Evolutionary conservation across 2,888 invertebrate genomes (phyloP), one percentile per base, ranked within the genome.

Genomic region (Thysanoteuthis rhombus): DNA sequence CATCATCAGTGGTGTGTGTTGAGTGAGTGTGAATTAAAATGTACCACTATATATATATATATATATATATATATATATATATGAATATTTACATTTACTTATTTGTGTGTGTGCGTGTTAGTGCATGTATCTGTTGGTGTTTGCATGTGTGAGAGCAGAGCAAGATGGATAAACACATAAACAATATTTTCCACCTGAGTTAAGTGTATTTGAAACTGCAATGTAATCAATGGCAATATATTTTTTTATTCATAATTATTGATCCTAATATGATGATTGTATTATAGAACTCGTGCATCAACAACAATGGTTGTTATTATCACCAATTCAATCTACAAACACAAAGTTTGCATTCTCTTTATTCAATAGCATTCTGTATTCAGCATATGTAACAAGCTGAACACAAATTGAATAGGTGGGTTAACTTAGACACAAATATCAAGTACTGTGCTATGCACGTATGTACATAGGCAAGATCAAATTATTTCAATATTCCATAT

Each of bases 251-350:
- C 16, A 75, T 75, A 75, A 75, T 75, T 75, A 75, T 75, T 75
- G 75, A 75, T 75, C 75, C 12, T n/a, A 75, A 75, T 75, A 75
- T 75, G n/a, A 75, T n/a, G 75, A n/a, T 75, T 75, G 75, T n/a
- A 75, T 75, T 75, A 16, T 75, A n/a, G 12, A 75, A 75, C 75
- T 75, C 75, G 8, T 12, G 75, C 75, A n/a, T 75, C n/a, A 12
- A 75, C 75, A 75, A 75, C 75, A 75, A 75, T 75, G 75, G n/a
- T n/a, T 75, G 75, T 75, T 75, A 75, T 75, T 75, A 75, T 75
- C 75, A 75, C n/a, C 36, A 75, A 75, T 36, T 75, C n/a, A 16
- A 75, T 75, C 75, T n/a, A n/a, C n/a, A 75, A 75, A 75, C 75
- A 75, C 75, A 75, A 75, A 75, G 75, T 36, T 75, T 75, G n/a